phyloP scores from a whole-genome alignment of 2,888 invertebrate genomes.

The Tetropium fuscum region DNA sequence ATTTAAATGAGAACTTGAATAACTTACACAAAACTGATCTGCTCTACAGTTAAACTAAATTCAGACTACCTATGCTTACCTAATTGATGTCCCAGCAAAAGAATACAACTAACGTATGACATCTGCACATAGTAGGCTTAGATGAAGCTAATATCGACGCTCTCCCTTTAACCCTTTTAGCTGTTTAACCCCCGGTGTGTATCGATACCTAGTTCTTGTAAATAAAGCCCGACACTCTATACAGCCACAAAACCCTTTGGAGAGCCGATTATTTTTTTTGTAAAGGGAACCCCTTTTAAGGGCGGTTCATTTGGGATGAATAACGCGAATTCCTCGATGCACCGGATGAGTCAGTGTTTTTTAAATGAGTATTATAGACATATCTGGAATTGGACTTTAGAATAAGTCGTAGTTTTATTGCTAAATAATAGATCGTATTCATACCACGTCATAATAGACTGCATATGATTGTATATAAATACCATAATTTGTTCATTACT shows the following conservation, averaged over 20 bases:
- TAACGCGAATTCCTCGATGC: constrained; percentile 54
- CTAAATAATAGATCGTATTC: no score
- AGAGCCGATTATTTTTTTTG: constrained; percentile 66
- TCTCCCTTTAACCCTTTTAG: constrained; percentile 41
- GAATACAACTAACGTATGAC: constrained; percentile 47
- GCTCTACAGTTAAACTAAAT: neutral
- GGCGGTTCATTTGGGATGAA: constrained; percentile 64
- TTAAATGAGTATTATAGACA: no score
- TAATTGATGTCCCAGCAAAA: constrained; percentile 35
- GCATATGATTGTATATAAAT: no score
- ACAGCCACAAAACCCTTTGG: constrained; percentile 64
- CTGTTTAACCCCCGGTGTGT: constrained; percentile 39
- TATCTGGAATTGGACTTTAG: no score
- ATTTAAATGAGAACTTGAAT: no score
- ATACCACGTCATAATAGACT: no score
- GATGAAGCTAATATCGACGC: constrained; percentile 40
- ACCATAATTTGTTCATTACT: no score
- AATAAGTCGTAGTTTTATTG: no score
- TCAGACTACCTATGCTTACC: constrained; percentile 19
- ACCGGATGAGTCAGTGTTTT: constrained; percentile 26
- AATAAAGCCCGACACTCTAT: constrained; percentile 64
- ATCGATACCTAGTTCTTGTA: constrained; percentile 44
- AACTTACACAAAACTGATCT: neutral
- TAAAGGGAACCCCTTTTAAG: constrained; percentile 60
- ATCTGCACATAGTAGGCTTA: constrained; percentile 54